These are phyloP conservation scores for Philotrypesis tridentata DNA, from an alignment of 1,140 invertebrate genomes.

Conservation along the genomic window DNA sequence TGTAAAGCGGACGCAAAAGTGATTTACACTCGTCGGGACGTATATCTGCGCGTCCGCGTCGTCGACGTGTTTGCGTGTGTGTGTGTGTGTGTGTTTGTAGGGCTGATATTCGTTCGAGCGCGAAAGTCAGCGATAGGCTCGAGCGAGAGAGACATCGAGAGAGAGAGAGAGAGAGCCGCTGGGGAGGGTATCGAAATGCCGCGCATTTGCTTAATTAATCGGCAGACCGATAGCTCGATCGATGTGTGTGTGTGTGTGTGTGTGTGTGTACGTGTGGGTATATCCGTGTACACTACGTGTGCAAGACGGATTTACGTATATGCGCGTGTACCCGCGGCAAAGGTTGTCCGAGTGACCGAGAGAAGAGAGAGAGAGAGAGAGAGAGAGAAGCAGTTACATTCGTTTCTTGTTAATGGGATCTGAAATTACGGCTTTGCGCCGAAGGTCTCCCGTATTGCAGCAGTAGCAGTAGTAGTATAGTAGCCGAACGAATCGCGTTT, in stretches of 20 bases:
- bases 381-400: background rate
- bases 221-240: constrained; percentile 34
- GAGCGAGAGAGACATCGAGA: background rate
- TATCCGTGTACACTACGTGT: background rate
- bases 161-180: background rate
- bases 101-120: background rate
- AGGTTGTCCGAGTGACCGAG: background rate
- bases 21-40: background rate
- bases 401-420: constrained; percentile 18
- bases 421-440: background rate
- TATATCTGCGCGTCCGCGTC: too few relatives aligned
- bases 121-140: background rate
- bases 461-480: too few relatives aligned
- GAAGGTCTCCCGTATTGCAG: background rate
- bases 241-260: background rate
- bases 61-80: background rate
- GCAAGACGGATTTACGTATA: too few relatives aligned
- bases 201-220: constrained; percentile 42
- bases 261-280: background rate
- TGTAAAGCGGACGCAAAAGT: background rate
- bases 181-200: constrained; percentile 24
- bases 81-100: too few relatives aligned
- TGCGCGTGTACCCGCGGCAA: background rate
- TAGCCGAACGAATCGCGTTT: background rate
- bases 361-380: too few relatives aligned